A percentile compares a stretch with the other conserved stretches of the same genome.
Evolutionary conservation across 2,113 vertebrate species (phyloP).

Genomic region (Daphoenositta chrysoptera): DNA sequence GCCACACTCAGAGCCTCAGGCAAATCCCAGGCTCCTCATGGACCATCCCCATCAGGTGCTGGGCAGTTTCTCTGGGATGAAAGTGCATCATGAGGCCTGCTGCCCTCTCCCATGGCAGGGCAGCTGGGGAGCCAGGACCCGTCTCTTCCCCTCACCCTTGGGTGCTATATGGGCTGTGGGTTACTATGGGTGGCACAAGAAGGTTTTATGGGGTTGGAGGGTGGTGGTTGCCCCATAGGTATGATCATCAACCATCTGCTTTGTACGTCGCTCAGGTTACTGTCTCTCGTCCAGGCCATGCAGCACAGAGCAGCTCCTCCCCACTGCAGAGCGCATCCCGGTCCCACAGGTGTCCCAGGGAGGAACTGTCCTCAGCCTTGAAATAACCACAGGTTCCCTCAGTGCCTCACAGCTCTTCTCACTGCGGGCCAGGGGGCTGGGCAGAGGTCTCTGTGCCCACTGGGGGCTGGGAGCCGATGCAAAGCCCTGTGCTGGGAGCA

Average conservation of each 20-base stretch:
- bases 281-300: neutral
- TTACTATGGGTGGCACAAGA: neutral
- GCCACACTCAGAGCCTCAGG: neutral
- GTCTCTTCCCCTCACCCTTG: rapidly evolving
- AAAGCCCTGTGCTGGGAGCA: neutral
- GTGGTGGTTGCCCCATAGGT: neutral
- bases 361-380: neutral
- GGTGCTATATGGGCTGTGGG: rapidly evolving
- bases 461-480: rapidly evolving
- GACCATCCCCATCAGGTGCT: neutral
- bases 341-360: neutral
- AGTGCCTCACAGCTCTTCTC: neutral
- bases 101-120: neutral
- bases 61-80: neutral
- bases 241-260: neutral
- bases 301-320: neutral
- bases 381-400: neutral
- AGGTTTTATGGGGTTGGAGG: neutral
- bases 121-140: neutral
- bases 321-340: neutral
- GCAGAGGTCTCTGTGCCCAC: neutral
- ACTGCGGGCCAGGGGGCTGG: rapidly evolving
- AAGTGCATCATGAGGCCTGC: neutral
- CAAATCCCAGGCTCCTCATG: neutral
- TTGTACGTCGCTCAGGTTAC: rapidly evolving